Evolutionary conservation across 1,140 invertebrate species (phyloP).

Genomic region (Telenomus remus): DNA sequence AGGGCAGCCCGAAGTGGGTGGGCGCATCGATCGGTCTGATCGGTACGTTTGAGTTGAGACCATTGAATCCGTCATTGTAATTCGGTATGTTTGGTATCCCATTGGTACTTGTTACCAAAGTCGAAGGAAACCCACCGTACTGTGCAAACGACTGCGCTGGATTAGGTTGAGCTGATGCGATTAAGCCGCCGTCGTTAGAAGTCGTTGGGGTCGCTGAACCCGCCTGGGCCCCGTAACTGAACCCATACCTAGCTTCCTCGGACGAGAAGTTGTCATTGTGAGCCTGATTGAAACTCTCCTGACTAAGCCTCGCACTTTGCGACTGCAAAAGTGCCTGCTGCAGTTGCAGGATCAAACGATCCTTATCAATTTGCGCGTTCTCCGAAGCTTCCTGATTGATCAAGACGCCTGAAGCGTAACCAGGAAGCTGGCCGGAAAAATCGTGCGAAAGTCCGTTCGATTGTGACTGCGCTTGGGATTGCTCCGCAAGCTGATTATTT

Average conservation of each 20-base stretch:
- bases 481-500: slow-evolving; percentile 55
- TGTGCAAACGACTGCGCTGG: not conserved
- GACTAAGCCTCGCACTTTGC: slow-evolving; percentile 38
- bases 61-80: slow-evolving; percentile 52
- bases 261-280: slow-evolving; percentile 37
- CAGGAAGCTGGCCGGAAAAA: slow-evolving; percentile 57
- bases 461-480: slow-evolving; percentile 31
- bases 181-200: too few relatives aligned
- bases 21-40: slow-evolving; percentile 57
- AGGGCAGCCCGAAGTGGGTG: slow-evolving; percentile 68
- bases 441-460: slow-evolving; percentile 23
- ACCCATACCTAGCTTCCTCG: slow-evolving; percentile 1
- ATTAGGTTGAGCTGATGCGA: too few relatives aligned
- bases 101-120: slow-evolving; percentile 27
- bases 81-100: slow-evolving; percentile 54
- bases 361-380: slow-evolving; percentile 67
- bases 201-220: too few relatives aligned
- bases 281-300: slow-evolving; percentile 48
- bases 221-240: too few relatives aligned
- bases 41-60: slow-evolving; percentile 25
- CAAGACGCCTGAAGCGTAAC: slow-evolving; percentile 66
- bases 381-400: slow-evolving; percentile 61
- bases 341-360: slow-evolving; percentile 67
- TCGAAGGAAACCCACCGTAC: slow-evolving; percentile 17
- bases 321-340: slow-evolving; percentile 61